Evolutionary conservation across 2,113 vertebrate species (phyloP), one percentile per base, ranked within the genome.

Genomic region (Melanotaenia duboulayi): DNA sequence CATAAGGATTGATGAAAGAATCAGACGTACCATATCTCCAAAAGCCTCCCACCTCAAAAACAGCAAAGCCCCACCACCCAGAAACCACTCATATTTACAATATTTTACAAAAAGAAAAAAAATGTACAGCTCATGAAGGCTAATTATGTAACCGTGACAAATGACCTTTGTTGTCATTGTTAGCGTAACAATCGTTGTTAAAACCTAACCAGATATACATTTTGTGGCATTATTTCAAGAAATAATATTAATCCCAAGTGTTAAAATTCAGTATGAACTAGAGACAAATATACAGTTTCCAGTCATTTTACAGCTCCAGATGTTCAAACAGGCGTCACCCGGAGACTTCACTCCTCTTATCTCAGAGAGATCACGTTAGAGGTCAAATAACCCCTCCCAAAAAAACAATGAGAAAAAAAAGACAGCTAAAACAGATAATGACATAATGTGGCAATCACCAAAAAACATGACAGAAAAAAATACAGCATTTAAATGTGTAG

Each of bases 121-220:
- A 94, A 92, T 92, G 92, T 94, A 94, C 95, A 92, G 93, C 88
- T 92, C 91, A 91, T 74, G 70, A 81, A 57, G 65, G 76, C 68
- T 67, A 77, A 81, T 50, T 63, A 87, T 74, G 91, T 91, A 95
- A 94, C 90, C 81, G 93, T 89, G 93, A 94, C 93, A 86, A 89
- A 82, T 71, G 71, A 86, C 84, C 61, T 44, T 76, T 85, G 70
- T 85, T 42, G 7, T 74, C 81, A 63, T 89, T 86, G 87, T 90
- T 92, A 91, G 91, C 84, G 92, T 93, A 92, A 93, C 91, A 90
- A 82, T 89, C 56, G 79, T 89, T 90, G 89, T 92, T 87, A 88
- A 91, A 96, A 95, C 92, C 94, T 96, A 97, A 94, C 94, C 95
- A 96, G 95, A 96, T 93, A 96, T 96, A 97, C 94, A 96, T 90